Conservation (phyloP, 2,797 vertebrate species). For the Anguilla megastoma region DNA sequence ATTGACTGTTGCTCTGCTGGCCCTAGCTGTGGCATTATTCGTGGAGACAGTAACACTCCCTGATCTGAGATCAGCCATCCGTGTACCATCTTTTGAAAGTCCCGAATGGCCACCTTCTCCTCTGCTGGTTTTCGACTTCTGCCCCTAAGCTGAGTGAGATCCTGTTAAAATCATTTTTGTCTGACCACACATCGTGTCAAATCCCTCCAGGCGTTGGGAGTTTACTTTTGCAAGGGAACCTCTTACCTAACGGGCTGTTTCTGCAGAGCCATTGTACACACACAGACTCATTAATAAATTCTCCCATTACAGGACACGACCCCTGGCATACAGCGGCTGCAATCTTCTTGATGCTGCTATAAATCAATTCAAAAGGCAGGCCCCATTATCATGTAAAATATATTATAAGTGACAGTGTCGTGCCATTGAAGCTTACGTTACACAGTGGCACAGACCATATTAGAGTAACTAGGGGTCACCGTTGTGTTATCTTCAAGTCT, state of each 20-base stretch:
- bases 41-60: neutral
- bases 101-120: neutral
- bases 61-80: neutral
- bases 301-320: conserved; percentile 54
- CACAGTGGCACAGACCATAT: conserved; percentile 22
- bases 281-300: conserved; percentile 55
- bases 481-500: conserved; percentile 37
- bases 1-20: neutral
- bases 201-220: neutral
- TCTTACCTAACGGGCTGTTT: conserved; percentile 50
- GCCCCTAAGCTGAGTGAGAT: conserved; percentile 58
- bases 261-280: conserved; percentile 36
- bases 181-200: conserved; percentile 59
- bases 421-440: conserved; percentile 47
- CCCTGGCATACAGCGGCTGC: conserved; percentile 58
- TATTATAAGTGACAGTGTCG: conserved; percentile 57
- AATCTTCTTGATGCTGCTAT: conserved; percentile 55
- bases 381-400: conserved; percentile 54
- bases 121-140: neutral
- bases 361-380: conserved; percentile 57
- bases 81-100: neutral
- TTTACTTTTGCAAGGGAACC: conserved; percentile 45
- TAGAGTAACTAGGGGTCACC: conserved; percentile 1
- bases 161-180: conserved; percentile 65
- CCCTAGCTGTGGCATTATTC: neutral